Percentiles rank a stretch among this genome's conserved stretches.
These are phyloP conservation scores for Pavo muticus DNA, from an alignment of 2,113 vertebrate species.

Conservation along the genomic window DNA sequence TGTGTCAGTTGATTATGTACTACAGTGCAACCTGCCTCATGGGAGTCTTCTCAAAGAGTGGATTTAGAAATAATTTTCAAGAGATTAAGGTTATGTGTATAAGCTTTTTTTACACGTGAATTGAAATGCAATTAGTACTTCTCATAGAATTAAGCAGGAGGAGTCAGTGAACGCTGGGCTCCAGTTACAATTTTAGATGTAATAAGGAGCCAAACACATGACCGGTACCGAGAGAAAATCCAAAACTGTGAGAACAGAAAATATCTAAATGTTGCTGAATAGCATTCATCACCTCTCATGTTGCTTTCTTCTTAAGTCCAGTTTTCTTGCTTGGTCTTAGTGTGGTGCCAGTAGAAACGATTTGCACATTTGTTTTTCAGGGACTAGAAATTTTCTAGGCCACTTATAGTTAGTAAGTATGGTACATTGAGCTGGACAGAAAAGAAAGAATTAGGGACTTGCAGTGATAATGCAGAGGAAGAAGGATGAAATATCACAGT, in stretches of 20 bases:
- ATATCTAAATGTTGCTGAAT: constrained; percentile 2
- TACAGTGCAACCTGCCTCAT: neutral
- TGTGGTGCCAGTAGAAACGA: neutral
- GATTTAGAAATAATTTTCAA: neutral
- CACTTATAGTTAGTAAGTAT: neutral
- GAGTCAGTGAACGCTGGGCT: neutral
- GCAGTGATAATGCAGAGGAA: neutral
- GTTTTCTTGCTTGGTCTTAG: neutral
- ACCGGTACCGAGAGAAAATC: neutral
- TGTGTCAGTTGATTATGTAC: neutral
- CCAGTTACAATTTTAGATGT: neutral
- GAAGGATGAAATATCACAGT: neutral
- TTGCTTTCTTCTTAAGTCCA: neutral
- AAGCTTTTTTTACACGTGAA: neutral
- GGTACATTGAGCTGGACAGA: neutral
- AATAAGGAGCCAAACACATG: neutral
- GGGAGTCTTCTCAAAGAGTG: neutral
- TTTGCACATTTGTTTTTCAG: constrained; percentile 13
- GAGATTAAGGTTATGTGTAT: neutral
- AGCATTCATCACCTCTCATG: neutral
- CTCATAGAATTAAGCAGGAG: neutral
- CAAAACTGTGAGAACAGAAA: neutral
- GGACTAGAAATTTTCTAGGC: neutral
- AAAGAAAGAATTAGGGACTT: neutral
- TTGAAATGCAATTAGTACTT: neutral